Base-by-base conservation (phyloP, 2,888 invertebrate species). In the Eristalinus aeneus region DNA sequence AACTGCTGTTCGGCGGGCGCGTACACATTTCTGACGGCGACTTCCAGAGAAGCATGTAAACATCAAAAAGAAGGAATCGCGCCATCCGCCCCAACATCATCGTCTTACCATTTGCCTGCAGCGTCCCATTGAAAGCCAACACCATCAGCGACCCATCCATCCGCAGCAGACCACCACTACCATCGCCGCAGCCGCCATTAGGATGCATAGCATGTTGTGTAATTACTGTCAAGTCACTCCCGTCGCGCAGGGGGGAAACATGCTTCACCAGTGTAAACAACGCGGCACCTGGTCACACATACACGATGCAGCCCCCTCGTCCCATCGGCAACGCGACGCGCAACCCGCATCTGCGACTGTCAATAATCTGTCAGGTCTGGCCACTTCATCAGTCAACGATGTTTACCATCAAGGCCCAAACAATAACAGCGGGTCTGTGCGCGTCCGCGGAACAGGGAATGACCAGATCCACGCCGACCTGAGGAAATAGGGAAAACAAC, bases 371-470 rank as follows among this genome's bases (percentile, higher is more conserved):
- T 82, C 86, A 86, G 82, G 73, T 69, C 68, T 71, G 82, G 82
- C 86, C 86, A 86, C 86, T 86, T 86, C 86, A 86, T 86, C 86
- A 82, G 86, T 86, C 86, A 86, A 36, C 73, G 75, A 56, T 77
- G 76, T 85, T 81, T 77, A 85, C 76, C 80, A 72, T 69, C 72
- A 64, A 61, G 72, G 75, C 71, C 74, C 60, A 79, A 75, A 75
- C 75, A 46, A 34, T 74, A 53, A 80, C 54, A 60, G 46, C 58
- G 23, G 23, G 23, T 10, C 3, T 22, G 16, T 16, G 3, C 23
- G 23, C 56, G 23, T 10, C 56, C 22, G 6, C 23, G 56, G 11
- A 3, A 56, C 56, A 27, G 46, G 46, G 46, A 46, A 46, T 32
- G 23, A 23, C 10, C 34, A 31, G 31, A 39, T 53, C 39, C 39